Evolutionary conservation across 2,888 invertebrate genomes (phyloP), one percentile per base, ranked within the genome.

Genomic region (Noctua janthina): DNA sequence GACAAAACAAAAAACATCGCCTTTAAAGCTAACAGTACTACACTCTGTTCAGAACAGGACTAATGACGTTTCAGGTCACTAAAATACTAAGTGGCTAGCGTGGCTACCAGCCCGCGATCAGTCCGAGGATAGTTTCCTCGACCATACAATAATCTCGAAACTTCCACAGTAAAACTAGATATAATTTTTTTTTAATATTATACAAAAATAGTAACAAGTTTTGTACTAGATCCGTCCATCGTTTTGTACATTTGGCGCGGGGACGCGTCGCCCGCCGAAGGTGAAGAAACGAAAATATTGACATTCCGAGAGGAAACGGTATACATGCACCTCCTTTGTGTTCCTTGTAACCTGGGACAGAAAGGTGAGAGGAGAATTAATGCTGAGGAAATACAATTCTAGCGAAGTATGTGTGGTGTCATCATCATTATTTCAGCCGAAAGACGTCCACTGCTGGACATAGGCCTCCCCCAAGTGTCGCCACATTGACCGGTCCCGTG

Each of bases 151-250:
- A 89, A 90, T 89, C 90, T 90, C 90, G 90, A 88, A 84, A 88
- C 85, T 78, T 81, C 82, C 93, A 93, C 92, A 93, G 91, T 96
- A 93, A 95, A 95, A 93, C 95, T 96, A 96, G 91, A 95, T 94
- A 96, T 96, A 96, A 87, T 88, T 92, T 92, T 92, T 93, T 92
- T 93, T 93, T 95, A 93, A 94, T 95, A 95, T 93, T 94, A 96
- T 96, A 96, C 96, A 96, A 96, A 96, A 96, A 96, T 96, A 96
- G 96, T 96, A 96, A 96, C 96, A 96, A 96, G 95, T 95, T 96
- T 96, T 96, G 96, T 96, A 96, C 96, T 96, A 95, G 93, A 93
- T 95, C 92, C 95, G 93, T 96, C 94, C 94, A 92, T 94, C 89
- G 90, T 92, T 96, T 96, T 96, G 96, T 96, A 96, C 96, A 96